Evolutionary conservation across 2,797 vertebrate species (phyloP), one percentile per base, ranked within the genome.

Genomic region (Esox masquinongy): DNA sequence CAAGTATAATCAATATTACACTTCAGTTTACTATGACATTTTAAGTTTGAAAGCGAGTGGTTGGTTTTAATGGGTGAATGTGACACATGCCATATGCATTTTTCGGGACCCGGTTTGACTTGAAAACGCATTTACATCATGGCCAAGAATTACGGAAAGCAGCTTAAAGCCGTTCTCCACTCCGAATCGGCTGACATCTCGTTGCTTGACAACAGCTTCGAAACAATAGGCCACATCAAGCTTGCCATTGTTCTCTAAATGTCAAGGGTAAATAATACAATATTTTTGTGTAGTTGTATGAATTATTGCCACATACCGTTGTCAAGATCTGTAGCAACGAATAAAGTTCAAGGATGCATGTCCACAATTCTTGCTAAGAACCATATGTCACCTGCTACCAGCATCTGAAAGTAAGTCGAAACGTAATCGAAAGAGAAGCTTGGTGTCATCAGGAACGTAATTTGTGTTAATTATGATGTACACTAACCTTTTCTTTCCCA

Each of bases 191-290:
- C n/a, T 1, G n/a, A 49, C 47, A 24, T 47, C 29, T 17, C 29
- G 68, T 70, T 70, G 68, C 68, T 70, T 50, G 68, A 70, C 68
- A 70, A 70, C 68, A 70, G 47, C 68, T 49, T 49, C 39, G 5
- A 70, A 70, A 50, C 43, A 70, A 50, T 50, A 7, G n/a, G 24
- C 26, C 9, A 22, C 22, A 31, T 31, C 29, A 31, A 43, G 39
- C 22, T 39, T n/a, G 66, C 66, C 68, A 53, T 53, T 53, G 70
- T 19, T 16, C 47, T 51, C 29, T 70, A 9, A 34, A 12, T 31
- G 29, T 31, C 29, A 31, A 31, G 29, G 29, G 29, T 31, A 31
- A 31, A 31, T 31, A 31, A 31, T 31, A n/a, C n/a, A n/a, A n/a
- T n/a, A n/a, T n/a, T n/a, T n/a, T 31, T 31, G 1, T 31, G 29